Base-by-base conservation (phyloP, 2,888 invertebrate genomes). In the Meteorus cinctellus region DNA sequence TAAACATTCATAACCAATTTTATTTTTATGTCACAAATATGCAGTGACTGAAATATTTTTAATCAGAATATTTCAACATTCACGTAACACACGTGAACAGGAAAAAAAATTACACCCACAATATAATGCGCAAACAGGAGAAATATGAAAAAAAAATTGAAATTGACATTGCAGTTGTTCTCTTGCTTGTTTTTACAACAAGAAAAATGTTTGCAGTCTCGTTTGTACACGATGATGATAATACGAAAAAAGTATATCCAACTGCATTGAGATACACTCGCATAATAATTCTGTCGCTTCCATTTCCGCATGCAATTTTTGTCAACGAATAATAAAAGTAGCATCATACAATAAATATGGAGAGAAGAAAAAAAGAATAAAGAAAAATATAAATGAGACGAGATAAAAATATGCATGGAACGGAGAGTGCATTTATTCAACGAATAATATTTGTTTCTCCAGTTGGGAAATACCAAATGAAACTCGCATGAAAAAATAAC, bases 91-190 rank as follows among this genome's bases (percentile, higher is more conserved):
- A 51, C 41, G 14, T 31, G 62, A 66, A 45, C 14, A 63, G 72
- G 36, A 62, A 62, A 62, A 62, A 27, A 72, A 62, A 79, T 60
- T 73, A 59, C 70, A 48, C 48, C 70, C 70, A 68, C n/a, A 72
- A 76, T 68, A 74, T 72, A 76, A 68, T 48, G 68, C 66, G 71
- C 59, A 65, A 72, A 68, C 66, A 31, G n/a, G 16, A 34, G 4
- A 34, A 24, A 63, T 34, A n/a, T 73, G 65, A 75, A 77, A 79
- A 75, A 75, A 77, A 75, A 75, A 77, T 76, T 72, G 76, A 66
- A 71, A 67, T 72, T 55, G 72, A 72, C 72, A 77, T 77, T 74
- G 66, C 66, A 72, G 62, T 48, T 27, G 41, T 71, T 71, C 48
- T 60, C 29, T 55, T 66, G 41, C 27, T 70, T 41, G 59, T 60